These are phyloP conservation scores for Pedetes capensis DNA, from an alignment of 2,113 vertebrate species.

Conservation along the genomic window DNA sequence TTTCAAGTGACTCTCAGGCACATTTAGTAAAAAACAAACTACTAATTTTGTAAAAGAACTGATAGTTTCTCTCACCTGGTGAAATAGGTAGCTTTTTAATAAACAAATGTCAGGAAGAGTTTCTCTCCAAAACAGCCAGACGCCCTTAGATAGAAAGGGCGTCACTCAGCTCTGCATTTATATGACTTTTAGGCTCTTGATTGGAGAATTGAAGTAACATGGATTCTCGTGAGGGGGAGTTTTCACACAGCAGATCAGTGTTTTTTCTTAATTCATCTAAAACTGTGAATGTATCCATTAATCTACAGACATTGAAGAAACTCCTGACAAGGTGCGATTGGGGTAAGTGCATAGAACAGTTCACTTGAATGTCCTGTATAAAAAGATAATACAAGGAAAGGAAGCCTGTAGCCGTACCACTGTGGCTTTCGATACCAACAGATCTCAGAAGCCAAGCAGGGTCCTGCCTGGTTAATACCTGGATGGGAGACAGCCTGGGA, in stretches of 20 bases:
- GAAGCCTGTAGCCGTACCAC: too few relatives aligned
- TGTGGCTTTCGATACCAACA: too few relatives aligned
- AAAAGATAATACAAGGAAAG: neutral
- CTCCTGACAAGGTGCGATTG: neutral
- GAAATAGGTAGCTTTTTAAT: neutral
- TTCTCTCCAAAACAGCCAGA: neutral
- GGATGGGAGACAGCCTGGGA: too few relatives aligned
- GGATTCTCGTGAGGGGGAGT: neutral
- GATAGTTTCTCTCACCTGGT: conserved; percentile 1
- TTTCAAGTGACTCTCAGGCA: neutral
- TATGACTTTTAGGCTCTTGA: neutral
- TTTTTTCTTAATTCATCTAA: neutral
- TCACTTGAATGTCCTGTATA: neutral
- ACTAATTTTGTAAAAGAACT: neutral
- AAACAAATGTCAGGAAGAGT: neutral
- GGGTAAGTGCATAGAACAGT: neutral
- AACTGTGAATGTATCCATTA: neutral
- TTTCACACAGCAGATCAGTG: neutral
- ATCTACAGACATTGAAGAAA: neutral
- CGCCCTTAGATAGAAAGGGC: neutral
- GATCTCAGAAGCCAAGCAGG: too few relatives aligned
- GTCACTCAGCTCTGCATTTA: neutral
- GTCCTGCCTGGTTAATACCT: too few relatives aligned
- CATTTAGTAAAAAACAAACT: neutral
- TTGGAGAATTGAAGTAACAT: neutral